These are phyloP conservation scores for Eublepharis macularius DNA, from an alignment of 2,113 vertebrate species.

Conservation along the genomic window DNA sequence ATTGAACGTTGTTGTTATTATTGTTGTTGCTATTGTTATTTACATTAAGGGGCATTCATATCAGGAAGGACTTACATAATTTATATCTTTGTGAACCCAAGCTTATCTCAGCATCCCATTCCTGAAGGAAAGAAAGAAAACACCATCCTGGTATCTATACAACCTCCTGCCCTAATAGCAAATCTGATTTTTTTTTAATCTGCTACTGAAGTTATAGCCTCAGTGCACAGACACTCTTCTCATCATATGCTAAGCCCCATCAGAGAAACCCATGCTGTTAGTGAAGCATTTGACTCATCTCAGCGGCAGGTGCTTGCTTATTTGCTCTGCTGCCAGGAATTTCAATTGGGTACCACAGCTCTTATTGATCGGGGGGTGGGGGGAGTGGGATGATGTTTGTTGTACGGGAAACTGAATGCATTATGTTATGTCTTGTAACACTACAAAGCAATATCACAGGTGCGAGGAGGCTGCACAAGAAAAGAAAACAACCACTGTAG, in stretches of 20 bases:
- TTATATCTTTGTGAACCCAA: neutral
- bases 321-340: constrained; percentile 61
- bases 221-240: neutral
- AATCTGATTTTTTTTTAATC: neutral
- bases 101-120: neutral
- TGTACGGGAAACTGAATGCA: constrained; percentile 29
- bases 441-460: constrained; percentile 52
- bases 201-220: neutral
- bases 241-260: neutral
- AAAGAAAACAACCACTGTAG: neutral
- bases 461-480: constrained; percentile 16
- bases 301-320: constrained; percentile 15
- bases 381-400: constrained; percentile 43
- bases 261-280: rapidly evolving
- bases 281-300: neutral
- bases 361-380: constrained; percentile 63
- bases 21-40: too few relatives aligned
- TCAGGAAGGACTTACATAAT: neutral
- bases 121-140: neutral
- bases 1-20: too few relatives aligned
- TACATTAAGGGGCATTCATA: neutral
- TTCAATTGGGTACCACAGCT: constrained; percentile 51
- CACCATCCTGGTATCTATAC: neutral
- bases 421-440: constrained; percentile 29
- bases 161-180: neutral